Conservation (phyloP, 2,113 vertebrate species). For the Caranx melampygus region DNA sequence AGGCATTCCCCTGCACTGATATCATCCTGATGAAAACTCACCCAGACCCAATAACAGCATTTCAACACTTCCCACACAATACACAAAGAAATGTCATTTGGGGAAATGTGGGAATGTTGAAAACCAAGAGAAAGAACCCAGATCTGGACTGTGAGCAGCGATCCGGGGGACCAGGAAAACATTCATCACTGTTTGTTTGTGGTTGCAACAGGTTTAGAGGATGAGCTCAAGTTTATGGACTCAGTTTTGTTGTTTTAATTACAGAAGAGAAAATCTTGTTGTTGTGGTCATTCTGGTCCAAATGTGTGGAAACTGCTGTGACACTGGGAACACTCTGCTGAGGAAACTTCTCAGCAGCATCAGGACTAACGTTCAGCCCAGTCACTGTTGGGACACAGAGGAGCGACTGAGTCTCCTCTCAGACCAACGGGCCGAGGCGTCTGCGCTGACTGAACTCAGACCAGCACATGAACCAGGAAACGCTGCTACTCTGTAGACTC, state of each 20-base stretch:
- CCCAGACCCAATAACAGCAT: conserved; percentile 54
- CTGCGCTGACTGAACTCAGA: too few relatives aligned
- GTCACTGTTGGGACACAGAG: not conserved
- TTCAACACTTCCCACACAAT: conserved; percentile 63
- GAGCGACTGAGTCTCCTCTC: too few relatives aligned
- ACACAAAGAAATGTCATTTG: conserved; percentile 47
- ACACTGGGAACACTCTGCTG: not conserved
- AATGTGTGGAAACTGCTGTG: conserved; percentile 9
- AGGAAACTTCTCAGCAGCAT: not conserved
- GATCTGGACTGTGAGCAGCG: conserved; percentile 13
- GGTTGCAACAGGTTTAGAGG: conserved; percentile 9
- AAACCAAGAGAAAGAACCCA: conserved; percentile 56
- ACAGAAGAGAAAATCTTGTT: conserved; percentile 8
- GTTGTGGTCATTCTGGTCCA: conserved; percentile 1
- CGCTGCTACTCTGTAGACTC: conserved; percentile 73
- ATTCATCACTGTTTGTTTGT: not conserved
- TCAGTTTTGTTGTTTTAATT: conserved; percentile 11
- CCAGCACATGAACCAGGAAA: not conserved
- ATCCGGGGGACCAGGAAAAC: conserved; percentile 12
- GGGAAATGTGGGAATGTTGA: conserved; percentile 50
- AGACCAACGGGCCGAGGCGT: too few relatives aligned
- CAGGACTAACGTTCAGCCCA: not conserved
- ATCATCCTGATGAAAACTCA: conserved; percentile 59
- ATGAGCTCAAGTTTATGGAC: conserved; percentile 7
- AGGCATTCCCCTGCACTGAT: conserved; percentile 68